Base-by-base conservation (phyloP, 2,113 vertebrate genomes). In the Platysteira castanea region DNA sequence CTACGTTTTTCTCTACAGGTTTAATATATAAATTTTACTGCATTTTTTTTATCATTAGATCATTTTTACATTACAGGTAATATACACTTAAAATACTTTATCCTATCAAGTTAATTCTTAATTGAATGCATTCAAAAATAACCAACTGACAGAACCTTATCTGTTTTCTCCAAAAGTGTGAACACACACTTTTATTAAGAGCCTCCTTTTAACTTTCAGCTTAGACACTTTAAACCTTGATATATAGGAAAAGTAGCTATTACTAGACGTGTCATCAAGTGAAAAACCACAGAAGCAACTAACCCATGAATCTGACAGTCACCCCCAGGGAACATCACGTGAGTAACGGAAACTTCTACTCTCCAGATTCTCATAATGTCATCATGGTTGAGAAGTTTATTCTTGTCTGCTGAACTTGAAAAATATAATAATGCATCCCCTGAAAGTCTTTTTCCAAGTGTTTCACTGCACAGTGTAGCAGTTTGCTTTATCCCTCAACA, bases 231-330 rank as follows among this genome's bases (percentile, higher is more conserved):
- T 33, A 68, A 89, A 87, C 19, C 7, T 54, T 68, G 22, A 35
- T 47, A 76, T 0, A 85, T 31, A 80, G 24, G 11, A 69, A 79
- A 74, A 42, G 31, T 61, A 79, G 35, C 87, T 80, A 64, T 54
- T 85, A 95, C 85, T 83, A 93, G n/a, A 42, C 42, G 23, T 11
- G 30, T 74, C 50, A 92, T 46, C 46, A 77, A 63, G 50, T 60
- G 30, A 92, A 93, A 94, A 96, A 69, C 44, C 94, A 90, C 68
- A 90, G 44, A 80, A 83, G 33, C 44, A 95, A 90, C 56, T 26
- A 92, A 86, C 20, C 21, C 24, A 30, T 84, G 56, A 93, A 95
- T 53, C 60, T 60, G 67, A 93, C 49, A 92, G 69, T 73, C 61
- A 90, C 73, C 42, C 79, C 90, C 78, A 37, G 57, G 30, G 76